Base-by-base conservation (phyloP, 2,113 vertebrate genomes). In the Hyla sarda region DNA sequence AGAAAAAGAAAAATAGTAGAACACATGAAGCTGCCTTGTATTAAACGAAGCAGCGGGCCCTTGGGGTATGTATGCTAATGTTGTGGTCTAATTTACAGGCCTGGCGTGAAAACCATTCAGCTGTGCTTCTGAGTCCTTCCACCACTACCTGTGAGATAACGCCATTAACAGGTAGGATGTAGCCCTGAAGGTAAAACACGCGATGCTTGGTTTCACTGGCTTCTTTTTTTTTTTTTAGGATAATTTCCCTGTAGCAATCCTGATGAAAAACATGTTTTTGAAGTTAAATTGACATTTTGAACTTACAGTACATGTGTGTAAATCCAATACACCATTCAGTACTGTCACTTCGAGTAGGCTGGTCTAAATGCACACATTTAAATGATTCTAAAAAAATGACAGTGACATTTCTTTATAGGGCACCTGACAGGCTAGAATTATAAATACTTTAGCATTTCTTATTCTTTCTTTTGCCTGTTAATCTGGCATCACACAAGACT, bases 61-160 rank as follows among this genome's bases (percentile, higher is more conserved):
- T 82, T 86, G 67, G 74, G 85, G 85, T 47, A 60, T 23, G 78
- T 74, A 86, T 86, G 85, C 85, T 72, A 86, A 86, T 86, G 52
- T 71, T 47, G 37, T 86, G 85, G 85, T 74, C 85, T 74, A 86
- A 86, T 86, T 86, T 86, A 74, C 85, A 86, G 85, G 77, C 50
- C 77, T 86, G 85, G 85, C 67, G 85, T 82, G 78, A 86, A 86
- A 86, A 82, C 85, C 78, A 86, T 74, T 86, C 77, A 82, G 75
- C 84, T 86, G 84, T 86, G 62, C 62, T 72, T 86, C 84, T 80
- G 25, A 86, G 84, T 86, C 84, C 84, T 86, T 85, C 76, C n/a
- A 72, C 77, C 71, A 56, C 48, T 86, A 86, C 85, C 85, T 86
- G 85, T 86, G 77, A 86, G 85, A 86, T 86, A 86, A 86, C 85